Evolutionary conservation across 2,888 invertebrate genomes (phyloP).

Genomic region (Oeneis ivallda): DNA sequence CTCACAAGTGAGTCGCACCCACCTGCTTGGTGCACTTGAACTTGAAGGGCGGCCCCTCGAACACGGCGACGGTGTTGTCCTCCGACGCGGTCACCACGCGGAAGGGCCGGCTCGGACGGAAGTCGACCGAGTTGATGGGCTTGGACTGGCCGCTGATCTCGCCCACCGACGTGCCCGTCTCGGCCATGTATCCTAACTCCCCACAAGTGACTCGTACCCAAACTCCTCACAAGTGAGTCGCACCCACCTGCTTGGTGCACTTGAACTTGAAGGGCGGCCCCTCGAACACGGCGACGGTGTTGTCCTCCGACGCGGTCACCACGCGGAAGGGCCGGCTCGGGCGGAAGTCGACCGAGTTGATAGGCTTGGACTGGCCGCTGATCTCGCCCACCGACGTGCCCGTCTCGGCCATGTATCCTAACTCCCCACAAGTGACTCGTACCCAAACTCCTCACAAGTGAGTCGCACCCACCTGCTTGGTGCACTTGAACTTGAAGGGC

Average conservation of each 20-base stretch:
- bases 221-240: too few species aligned
- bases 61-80: conserved; percentile 96
- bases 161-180: conserved; percentile 97
- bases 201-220: too few species aligned
- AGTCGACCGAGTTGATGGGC: conserved; percentile 96
- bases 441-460: too few species aligned
- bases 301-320: conserved; percentile 98
- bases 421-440: too few species aligned
- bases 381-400: conserved; percentile 98
- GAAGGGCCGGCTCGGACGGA: conserved; percentile 94
- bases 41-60: conserved; percentile 99
- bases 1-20: too few species aligned
- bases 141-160: conserved; percentile 98
- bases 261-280: conserved; percentile 99
- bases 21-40: conserved; percentile 95
- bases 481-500: conserved; percentile 97
- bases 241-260: conserved; percentile 90
- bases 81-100: conserved; percentile 97
- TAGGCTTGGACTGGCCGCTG: conserved; percentile 95
- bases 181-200: too few species aligned
- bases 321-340: conserved; percentile 95
- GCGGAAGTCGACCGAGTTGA: conserved; percentile 96
- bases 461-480: conserved; percentile 88
- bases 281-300: conserved; percentile 96
- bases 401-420: too few species aligned